phyloP scores from a whole-genome alignment of 2,113 vertebrate species.

The Eulemur macaco region DNA sequence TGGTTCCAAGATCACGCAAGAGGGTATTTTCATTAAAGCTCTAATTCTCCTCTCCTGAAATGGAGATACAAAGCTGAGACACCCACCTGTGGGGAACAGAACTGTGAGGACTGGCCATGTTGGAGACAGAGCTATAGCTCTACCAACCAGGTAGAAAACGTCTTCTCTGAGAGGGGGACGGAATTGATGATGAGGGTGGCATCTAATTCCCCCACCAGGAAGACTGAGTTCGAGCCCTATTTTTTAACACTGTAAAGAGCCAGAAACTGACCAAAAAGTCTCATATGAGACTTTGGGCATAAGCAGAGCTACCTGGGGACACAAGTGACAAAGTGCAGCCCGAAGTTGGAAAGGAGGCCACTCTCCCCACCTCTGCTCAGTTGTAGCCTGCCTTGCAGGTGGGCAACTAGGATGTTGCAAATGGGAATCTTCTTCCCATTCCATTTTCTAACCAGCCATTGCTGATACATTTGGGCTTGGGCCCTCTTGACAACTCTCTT shows the following conservation, averaged over 20 bases:
- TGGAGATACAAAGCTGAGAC: neutral
- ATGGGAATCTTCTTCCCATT: neutral
- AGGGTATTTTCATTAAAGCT: neutral
- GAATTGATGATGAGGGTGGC: neutral
- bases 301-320: neutral
- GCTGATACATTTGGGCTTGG: too few relatives aligned
- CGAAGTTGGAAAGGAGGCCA: neutral
- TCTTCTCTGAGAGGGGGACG: neutral
- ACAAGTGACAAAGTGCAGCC: neutral
- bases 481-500: neutral
- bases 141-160: neutral
- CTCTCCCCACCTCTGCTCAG: neutral
- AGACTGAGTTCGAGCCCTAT: neutral
- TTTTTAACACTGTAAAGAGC: neutral
- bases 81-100: neutral
- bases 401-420: too few relatives aligned
- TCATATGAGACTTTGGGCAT: neutral
- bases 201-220: neutral
- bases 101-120: neutral
- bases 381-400: fast-evolving
- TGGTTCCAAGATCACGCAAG: neutral
- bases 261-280: neutral
- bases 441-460: neutral
- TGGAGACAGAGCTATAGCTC: too few relatives aligned
- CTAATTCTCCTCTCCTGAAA: neutral